Conservation (phyloP, 2,113 vertebrate species). For the Varanus komodoensis region DNA sequence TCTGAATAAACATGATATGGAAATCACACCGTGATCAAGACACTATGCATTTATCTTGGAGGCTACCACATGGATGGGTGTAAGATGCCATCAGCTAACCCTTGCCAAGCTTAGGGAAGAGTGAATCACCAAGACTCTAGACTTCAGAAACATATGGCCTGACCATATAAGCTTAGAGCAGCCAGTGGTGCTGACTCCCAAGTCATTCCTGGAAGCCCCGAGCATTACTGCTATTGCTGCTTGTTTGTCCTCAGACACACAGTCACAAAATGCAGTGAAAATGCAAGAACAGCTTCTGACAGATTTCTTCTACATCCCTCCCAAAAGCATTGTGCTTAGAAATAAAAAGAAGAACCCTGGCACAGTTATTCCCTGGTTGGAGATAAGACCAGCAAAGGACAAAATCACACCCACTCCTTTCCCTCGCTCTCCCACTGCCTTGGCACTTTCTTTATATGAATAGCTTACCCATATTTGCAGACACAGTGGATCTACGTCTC, state of each 20-base stretch:
- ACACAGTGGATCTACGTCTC: background rate
- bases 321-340: background rate
- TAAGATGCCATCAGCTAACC: conserved; percentile 64
- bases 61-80: conserved; percentile 38
- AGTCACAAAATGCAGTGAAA: background rate
- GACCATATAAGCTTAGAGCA: background rate
- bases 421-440: too few relatives aligned
- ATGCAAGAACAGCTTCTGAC: background rate
- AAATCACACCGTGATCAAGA: conserved; percentile 66
- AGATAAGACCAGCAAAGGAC: background rate
- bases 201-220: background rate
- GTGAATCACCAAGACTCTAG: background rate
- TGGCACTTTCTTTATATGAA: background rate
- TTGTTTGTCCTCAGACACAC: background rate
- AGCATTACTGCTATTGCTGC: background rate
- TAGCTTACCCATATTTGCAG: background rate
- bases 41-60: conserved; percentile 64
- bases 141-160: background rate
- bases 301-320: background rate
- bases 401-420: background rate
- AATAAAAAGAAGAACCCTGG: background rate
- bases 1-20: conserved; percentile 80
- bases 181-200: background rate
- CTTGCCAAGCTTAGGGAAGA: conserved; percentile 2
- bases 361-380: background rate